Base-by-base conservation (phyloP, 1,140 invertebrate genomes). In the Drosophila arawakana region DNA sequence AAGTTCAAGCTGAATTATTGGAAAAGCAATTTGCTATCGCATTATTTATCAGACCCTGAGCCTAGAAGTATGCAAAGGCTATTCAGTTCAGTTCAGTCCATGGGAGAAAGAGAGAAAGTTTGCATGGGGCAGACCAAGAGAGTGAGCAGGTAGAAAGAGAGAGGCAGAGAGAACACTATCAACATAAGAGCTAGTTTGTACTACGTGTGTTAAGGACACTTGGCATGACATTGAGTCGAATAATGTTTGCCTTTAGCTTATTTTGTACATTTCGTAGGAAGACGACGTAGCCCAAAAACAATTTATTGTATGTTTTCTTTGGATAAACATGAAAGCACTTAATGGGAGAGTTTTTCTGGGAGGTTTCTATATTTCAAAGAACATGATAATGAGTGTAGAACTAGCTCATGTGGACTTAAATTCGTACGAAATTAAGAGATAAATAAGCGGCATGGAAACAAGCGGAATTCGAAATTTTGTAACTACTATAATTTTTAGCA, bases 1-100 rank as follows among this genome's bases (percentile, higher is more conserved):
- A 74, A 63, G 72, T 62, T 74, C 66, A 62, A 49, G 60, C 52
- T 35, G 13, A 50, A 71, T 54, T 75, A 75, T 75, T 75, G 73
- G 68, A 71, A 75, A 71, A 65, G 68, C 60, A 75, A 75, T 75
- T 75, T 65, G 30, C 58, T 70, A 74, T 71, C 65, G 54, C 57
- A 49, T 54, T 73, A 67, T 67, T 67, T 67, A 67, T 66, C 70
- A 73, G 55, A 9, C 9, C 44, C 46, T 11, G n/a, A 43, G 65
- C 65, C 65, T 67, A 67, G 52, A 67, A 67, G 65, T 69, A 69
- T 69, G 67, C 67, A 59, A 75, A 71, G 55, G 43, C 58, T 55
- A 68, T 68, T 60, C 63, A 61, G 15, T 15, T 15, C 15, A 15
- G 69, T 61, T 47, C 25, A n/a, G 37, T 15, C 15, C 13, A 7